These are phyloP conservation scores for Parochlus steinenii DNA, from an alignment of 2,888 invertebrate genomes.

Conservation along the genomic window DNA sequence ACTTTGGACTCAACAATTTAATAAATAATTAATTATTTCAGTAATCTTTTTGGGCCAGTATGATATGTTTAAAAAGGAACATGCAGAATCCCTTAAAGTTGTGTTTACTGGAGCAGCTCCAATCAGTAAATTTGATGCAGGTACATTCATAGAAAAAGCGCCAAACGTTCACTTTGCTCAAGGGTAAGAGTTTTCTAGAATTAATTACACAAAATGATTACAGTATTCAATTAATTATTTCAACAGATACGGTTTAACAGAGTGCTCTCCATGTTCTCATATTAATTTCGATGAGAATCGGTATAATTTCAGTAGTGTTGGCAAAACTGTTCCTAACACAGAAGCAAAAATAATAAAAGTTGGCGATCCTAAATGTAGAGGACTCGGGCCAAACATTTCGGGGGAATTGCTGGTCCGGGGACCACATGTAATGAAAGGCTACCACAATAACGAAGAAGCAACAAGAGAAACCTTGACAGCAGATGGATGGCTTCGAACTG, in stretches of 20 bases:
- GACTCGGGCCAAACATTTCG: conserved; percentile 38
- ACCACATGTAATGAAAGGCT: conserved; percentile 69
- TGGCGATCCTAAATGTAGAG: conserved; percentile 25
- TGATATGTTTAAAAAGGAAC: conserved; percentile 30
- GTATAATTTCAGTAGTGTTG: no score
- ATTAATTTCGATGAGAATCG: no score
- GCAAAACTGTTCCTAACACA: conserved; percentile 43
- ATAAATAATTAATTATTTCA: no score
- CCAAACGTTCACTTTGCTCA: conserved; percentile 43
- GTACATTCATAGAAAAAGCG: conserved; percentile 42
- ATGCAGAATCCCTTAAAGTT: conserved; percentile 15
- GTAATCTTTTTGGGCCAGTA: conserved; percentile 33
- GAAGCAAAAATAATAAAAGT: conserved; percentile 42
- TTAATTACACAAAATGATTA: no score
- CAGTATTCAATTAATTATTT: no score
- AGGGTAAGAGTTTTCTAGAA: no score
- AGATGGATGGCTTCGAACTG: conserved; percentile 59
- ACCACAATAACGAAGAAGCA: conserved; percentile 56
- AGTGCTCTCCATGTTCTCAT: no score
- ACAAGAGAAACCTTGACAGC: conserved; percentile 49
- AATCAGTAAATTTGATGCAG: conserved; percentile 24
- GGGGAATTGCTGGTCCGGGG: conserved; percentile 64
- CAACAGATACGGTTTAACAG: no score
- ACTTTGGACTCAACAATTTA: no score
- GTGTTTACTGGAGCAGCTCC: conserved; percentile 30